phyloP scores from a whole-genome alignment of 1,140 invertebrate genomes.

The Camponotus floridanus region DNA sequence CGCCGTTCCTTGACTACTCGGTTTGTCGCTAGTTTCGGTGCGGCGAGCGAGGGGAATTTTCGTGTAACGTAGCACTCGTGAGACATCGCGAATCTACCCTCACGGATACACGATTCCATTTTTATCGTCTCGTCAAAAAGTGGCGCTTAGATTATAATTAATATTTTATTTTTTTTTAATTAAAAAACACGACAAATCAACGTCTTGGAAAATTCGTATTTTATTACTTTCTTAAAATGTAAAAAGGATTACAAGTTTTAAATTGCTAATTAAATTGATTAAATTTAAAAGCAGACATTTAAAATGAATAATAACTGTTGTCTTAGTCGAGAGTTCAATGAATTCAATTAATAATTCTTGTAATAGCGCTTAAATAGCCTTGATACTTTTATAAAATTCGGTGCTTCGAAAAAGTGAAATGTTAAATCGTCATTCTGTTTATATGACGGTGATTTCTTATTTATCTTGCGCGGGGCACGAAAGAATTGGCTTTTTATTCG shows the following conservation, averaged over 20 bases:
- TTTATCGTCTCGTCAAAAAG: not conserved
- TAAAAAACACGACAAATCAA: not conserved
- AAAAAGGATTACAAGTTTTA: not conserved
- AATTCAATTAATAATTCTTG: not conserved
- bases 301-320: not conserved
- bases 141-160: not conserved
- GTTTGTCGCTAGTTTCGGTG: slow-evolving; percentile 25
- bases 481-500: slow-evolving; percentile 21
- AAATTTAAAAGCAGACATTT: not conserved
- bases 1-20: slow-evolving; percentile 47
- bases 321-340: not conserved
- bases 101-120: not conserved
- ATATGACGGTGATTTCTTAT: slow-evolving; percentile 15
- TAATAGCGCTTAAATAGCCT: not conserved
- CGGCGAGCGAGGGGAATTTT: slow-evolving; percentile 48
- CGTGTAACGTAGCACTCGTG: slow-evolving; percentile 53
- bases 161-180: not conserved
- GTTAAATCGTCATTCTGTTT: slow-evolving; percentile 31
- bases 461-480: not conserved
- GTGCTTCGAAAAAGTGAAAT: slow-evolving; percentile 7
- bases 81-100: slow-evolving; percentile 33
- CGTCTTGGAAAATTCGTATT: not conserved
- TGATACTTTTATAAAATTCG: not conserved
- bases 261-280: not conserved
- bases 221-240: not conserved